Conservation (phyloP, 35 echinoderm and acorn worm species). For the Patiria miniata region DNA sequence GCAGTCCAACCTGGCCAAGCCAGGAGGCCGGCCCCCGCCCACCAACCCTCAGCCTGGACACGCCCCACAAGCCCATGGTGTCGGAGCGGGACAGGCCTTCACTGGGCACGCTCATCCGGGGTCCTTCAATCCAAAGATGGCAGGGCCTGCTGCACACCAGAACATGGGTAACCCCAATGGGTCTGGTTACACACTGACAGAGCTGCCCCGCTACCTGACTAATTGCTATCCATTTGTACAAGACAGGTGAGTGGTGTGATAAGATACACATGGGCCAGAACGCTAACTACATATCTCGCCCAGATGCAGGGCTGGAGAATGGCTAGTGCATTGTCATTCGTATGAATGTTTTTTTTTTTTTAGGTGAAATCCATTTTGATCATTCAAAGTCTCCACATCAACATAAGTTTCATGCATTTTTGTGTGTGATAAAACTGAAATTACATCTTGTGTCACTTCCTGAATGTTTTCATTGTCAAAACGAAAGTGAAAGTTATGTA, state of each 20-base stretch:
- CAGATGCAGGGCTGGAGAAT: no score
- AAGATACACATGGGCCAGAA: no score
- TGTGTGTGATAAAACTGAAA: no score
- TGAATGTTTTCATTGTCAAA: no score
- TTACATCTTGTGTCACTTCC: no score
- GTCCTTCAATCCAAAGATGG: neutral
- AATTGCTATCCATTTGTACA: constrained; percentile 72
- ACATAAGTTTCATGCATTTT: no score
- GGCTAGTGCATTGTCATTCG: no score
- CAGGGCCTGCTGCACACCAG: neutral
- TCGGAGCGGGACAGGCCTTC: neutral
- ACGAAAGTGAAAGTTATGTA: no score
- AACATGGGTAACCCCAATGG: constrained; percentile 26
- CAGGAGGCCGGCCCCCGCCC: neutral
- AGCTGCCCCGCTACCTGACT: constrained; percentile 63
- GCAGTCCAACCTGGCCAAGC: neutral
- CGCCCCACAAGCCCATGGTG: constrained; percentile 5
- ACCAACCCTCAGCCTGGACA: constrained; percentile 24
- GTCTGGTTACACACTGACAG: constrained; percentile 34
- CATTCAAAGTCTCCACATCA: no score
- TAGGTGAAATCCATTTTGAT: no score
- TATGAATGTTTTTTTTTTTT: no score
- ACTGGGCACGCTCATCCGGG: constrained; percentile 16
- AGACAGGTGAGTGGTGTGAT: constrained; percentile 67
- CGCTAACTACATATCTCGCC: no score